phyloP scores from a whole-genome alignment of 1,140 invertebrate species.

The Steinernema feltiae region DNA sequence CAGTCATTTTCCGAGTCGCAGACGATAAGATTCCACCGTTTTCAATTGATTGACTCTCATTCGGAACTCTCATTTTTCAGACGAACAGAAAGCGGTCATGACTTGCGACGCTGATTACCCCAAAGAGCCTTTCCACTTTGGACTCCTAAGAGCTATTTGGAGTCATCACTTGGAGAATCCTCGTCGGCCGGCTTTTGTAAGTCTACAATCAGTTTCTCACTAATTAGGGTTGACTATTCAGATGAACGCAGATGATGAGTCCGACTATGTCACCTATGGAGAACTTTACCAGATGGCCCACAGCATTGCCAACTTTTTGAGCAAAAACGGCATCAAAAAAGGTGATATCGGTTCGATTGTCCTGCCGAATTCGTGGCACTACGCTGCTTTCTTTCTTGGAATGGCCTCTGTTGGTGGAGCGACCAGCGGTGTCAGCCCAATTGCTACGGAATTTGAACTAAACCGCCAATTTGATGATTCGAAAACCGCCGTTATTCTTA shows the following conservation, averaged over 20 bases:
- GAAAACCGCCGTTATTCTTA: conserved; percentile 29
- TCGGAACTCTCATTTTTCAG: background rate
- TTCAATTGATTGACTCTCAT: too few relatives aligned
- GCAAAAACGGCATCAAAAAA: background rate
- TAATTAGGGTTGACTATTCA: background rate
- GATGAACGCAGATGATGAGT: background rate
- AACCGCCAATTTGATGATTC: conserved; percentile 37
- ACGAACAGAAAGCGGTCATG: background rate
- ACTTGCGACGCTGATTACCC: background rate
- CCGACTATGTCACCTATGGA: background rate
- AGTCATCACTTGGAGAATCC: conserved; percentile 8
- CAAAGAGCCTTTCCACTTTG: background rate
- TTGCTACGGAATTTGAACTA: conserved; percentile 40
- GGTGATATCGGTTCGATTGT: conserved; percentile 31
- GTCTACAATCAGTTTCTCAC: background rate
- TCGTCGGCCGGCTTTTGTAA: background rate
- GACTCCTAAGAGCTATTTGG: background rate
- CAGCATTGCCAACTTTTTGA: background rate
- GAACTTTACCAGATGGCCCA: background rate
- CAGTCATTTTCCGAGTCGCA: too few relatives aligned
- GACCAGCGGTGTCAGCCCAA: conserved; percentile 32
- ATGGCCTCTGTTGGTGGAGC: conserved; percentile 32
- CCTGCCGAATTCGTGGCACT: conserved; percentile 31
- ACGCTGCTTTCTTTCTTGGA: conserved; percentile 38
- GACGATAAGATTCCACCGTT: too few relatives aligned